These are phyloP conservation scores for Listrodromus nycthemerus DNA, from an alignment of 2,888 invertebrate species.

Conservation along the genomic window DNA sequence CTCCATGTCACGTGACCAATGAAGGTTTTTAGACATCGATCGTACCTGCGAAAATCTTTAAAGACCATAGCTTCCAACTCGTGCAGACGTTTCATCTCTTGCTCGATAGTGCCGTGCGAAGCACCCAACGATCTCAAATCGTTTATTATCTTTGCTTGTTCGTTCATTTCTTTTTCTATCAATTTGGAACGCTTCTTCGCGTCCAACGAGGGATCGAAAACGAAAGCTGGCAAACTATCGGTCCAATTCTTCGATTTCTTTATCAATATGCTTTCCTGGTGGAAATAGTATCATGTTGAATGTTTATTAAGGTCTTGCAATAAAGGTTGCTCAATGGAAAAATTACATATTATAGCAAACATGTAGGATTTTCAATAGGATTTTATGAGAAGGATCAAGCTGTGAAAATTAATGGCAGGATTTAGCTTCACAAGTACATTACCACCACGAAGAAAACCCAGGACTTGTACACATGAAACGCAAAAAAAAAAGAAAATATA, in stretches of 20 bases:
- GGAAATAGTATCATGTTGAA: not conserved
- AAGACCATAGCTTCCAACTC: slow-evolving; percentile 97
- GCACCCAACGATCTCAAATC: slow-evolving; percentile 95
- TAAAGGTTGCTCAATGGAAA: slow-evolving; percentile 29
- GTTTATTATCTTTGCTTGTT: slow-evolving; percentile 97
- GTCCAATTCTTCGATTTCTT: slow-evolving; percentile 88
- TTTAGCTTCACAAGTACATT: slow-evolving; percentile 54
- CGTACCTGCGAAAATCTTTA: slow-evolving; percentile 93
- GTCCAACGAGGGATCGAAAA: slow-evolving; percentile 92
- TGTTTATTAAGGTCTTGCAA: not conserved
- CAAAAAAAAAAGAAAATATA: slow-evolving; percentile 67
- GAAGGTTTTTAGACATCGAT: not conserved
- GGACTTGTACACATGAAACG: slow-evolving; percentile 44
- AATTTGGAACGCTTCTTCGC: slow-evolving; percentile 95
- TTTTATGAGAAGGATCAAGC: not conserved
- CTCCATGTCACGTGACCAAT: not conserved
- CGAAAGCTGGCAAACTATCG: slow-evolving; percentile 93
- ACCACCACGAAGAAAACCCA: slow-evolving; percentile 51
- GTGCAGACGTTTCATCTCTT: slow-evolving; percentile 95
- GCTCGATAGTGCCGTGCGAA: slow-evolving; percentile 95
- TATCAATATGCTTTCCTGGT: slow-evolving; percentile 89
- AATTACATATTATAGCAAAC: slow-evolving; percentile 3
- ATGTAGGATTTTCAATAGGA: not conserved
- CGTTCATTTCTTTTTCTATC: slow-evolving; percentile 98
- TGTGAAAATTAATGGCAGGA: not conserved